Conservation (phyloP, 2,888 invertebrate species). For the Megastigmus dorsalis region DNA sequence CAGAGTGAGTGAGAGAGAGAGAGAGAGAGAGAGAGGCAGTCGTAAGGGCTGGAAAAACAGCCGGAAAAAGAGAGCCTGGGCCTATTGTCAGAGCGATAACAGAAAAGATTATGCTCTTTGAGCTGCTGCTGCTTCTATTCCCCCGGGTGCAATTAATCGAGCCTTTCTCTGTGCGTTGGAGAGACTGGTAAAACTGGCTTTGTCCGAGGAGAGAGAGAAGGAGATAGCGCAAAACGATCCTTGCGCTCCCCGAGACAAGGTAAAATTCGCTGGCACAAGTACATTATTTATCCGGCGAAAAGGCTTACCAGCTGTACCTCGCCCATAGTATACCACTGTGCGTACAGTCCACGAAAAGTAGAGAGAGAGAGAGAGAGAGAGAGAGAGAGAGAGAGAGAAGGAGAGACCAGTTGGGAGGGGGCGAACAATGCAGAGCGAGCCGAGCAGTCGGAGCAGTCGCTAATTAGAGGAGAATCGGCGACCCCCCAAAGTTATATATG, state of each 20-base stretch:
- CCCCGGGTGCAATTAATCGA: constrained; percentile 66
- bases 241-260: not conserved
- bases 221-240: not conserved
- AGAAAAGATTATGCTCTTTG: constrained; percentile 62
- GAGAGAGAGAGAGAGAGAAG: not conserved
- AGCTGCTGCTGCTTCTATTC: constrained; percentile 53
- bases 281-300: constrained; percentile 38
- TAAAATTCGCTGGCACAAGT: not conserved
- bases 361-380: too few relatives aligned
- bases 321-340: too few relatives aligned
- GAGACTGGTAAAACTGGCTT: constrained; percentile 21
- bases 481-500: not conserved
- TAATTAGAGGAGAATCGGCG: constrained; percentile 56
- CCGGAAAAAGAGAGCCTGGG: not conserved
- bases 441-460: too few relatives aligned
- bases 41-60: too few relatives aligned
- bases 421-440: constrained; percentile 54
- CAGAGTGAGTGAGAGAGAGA: not conserved
- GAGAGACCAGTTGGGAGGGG: constrained; percentile 31
- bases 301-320: constrained; percentile 7
- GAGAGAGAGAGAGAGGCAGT: constrained; percentile 9
- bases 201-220: not conserved
- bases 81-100: constrained; percentile 2
- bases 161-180: constrained; percentile 53
- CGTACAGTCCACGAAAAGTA: too few relatives aligned